Base-by-base conservation (phyloP, 2,888 invertebrate species). In the Conchocele bisecta region DNA sequence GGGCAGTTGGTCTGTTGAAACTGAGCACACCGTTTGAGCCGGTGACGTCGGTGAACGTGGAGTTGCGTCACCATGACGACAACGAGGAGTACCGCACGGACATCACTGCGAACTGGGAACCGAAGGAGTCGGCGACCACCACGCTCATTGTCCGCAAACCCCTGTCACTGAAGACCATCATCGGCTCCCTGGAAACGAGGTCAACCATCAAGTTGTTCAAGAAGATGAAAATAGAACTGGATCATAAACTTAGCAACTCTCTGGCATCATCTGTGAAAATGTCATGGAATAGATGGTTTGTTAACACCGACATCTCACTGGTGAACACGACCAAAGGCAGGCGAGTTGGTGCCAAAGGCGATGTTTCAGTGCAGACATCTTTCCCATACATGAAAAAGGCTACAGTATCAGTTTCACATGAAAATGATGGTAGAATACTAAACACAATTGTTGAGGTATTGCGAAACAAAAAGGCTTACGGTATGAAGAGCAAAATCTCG, bases 161-260 rank as follows among this genome's bases (percentile, higher is more conserved):
- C 22, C 9, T 84, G 13, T 65, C 70, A 17, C 61, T 81, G 5
- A 69, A 74, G 29, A 79, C 82, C 46, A 41, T 85, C 24, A 78
- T 82, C 15, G 72, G 76, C 11, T 77, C 61, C 15, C 37, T 83
- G 29, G 42, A 31, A 6, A 68, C 75, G 7, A 68, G 58, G 24
- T 75, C 86, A 7, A 79, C 86, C 20, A 65, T 86, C 50, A 69
- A 69, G 31, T 73, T 58, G 13, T 70, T 72, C 46, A 75, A 72
- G 51, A 66, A 56, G 26, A 44, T 83, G 15, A 60, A 59, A 5
- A 33, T 79, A n/a, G 76, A 76, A 24, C 24, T 84, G 11, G 57
- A 74, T 31, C 86, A 87, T 68, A 71, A 59, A 3, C 51, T 80
- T n/a, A 67, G 69, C 17, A 26, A 33, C 13, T 69, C 75, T 17